Evolutionary conservation across 1,140 invertebrate species (phyloP).

Genomic region (Eriocheir sinensis): DNA sequence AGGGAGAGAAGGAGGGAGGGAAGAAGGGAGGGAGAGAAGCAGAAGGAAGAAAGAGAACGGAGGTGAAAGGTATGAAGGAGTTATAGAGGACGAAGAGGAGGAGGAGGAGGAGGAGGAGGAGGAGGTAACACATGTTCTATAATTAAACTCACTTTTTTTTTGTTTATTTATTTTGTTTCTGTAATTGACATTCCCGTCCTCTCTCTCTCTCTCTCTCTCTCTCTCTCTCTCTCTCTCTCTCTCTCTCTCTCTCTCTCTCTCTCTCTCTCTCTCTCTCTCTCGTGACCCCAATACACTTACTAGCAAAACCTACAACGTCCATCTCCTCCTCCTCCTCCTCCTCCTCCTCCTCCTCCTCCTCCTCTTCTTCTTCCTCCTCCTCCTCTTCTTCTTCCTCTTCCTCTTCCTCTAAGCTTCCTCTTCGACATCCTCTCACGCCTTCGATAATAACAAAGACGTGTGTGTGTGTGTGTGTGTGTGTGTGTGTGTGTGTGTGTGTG

Average conservation of each 20-base stretch:
- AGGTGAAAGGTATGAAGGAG: background rate
- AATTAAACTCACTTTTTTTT: background rate
- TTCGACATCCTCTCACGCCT: no score
- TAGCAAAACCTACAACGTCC: background rate
- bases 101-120: background rate
- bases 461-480: background rate
- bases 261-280: background rate
- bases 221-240: background rate
- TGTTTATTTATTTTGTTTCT: no score
- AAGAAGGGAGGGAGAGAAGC: conserved; percentile 18
- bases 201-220: background rate
- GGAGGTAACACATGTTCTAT: background rate
- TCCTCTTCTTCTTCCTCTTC: background rate
- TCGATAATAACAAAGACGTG: no score
- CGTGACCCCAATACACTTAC: background rate
- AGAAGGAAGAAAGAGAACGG: conserved; percentile 37
- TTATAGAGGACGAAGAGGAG: no score
- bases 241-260: conserved; percentile 27
- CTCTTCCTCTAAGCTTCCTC: background rate
- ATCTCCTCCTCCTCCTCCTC: background rate
- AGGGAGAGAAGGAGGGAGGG: background rate
- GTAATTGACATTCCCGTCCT: no score
- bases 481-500: background rate
- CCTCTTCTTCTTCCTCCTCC: conserved; percentile 22
- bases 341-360: background rate